A percentile compares a stretch with the other conserved stretches of the same genome.
phyloP scores from a whole-genome alignment of 2,797 vertebrate genomes.

The Peromyscus nudipes region DNA sequence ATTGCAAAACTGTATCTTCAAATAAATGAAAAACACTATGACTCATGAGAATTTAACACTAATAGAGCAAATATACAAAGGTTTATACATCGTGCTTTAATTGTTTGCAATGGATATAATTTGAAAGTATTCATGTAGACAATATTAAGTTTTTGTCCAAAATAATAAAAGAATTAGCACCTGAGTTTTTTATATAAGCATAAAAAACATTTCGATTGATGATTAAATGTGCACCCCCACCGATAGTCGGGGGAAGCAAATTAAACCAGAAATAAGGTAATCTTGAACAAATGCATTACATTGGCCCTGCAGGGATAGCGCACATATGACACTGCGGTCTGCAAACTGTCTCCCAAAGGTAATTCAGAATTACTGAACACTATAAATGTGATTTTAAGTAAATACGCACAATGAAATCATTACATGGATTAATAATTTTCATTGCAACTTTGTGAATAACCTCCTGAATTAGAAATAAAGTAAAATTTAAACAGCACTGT shows the following conservation, averaged over 20 bases:
- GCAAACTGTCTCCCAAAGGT: background rate
- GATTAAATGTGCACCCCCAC: constrained; percentile 15
- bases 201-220: background rate
- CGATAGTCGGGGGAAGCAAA: background rate
- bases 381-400: constrained; percentile 17
- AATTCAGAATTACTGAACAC: constrained; percentile 1
- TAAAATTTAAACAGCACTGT: background rate
- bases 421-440: background rate
- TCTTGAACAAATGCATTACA: background rate
- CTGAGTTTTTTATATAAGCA: background rate
- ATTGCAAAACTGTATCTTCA: background rate
- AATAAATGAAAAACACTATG: background rate
- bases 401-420: constrained; percentile 22
- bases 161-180: constrained; percentile 32
- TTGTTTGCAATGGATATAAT: background rate
- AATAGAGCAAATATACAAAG: background rate
- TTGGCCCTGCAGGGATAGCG: background rate
- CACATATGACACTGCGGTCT: background rate
- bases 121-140: constrained; percentile 33
- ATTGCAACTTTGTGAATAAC: background rate
- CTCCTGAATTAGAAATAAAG: constrained; percentile 34
- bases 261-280: constrained; percentile 16
- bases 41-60: background rate
- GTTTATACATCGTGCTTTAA: background rate
- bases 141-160: background rate